Conservation (phyloP, 1,140 invertebrate genomes). For the Charaxes varanes region DNA sequence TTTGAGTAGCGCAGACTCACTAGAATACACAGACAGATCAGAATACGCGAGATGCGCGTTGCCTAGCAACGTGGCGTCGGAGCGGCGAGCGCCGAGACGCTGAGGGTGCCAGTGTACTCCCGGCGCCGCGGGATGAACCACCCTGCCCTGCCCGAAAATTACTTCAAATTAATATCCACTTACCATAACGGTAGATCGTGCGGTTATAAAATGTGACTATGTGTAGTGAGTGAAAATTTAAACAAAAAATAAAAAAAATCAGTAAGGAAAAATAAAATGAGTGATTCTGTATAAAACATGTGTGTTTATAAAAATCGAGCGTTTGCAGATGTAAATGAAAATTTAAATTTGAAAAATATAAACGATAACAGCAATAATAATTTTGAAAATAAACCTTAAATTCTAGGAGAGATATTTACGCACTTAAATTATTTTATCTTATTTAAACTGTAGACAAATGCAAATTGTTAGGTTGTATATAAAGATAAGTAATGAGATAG, state of each 20-base stretch:
- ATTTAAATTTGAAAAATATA: neutral
- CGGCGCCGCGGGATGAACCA: constrained; percentile 25
- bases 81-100: constrained; percentile 37
- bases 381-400: neutral
- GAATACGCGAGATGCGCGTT: constrained; percentile 22
- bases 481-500: constrained; percentile 3
- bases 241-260: no score
- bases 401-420: neutral
- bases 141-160: constrained; percentile 3
- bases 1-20: no score
- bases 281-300: no score
- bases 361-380: neutral
- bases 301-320: no score
- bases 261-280: no score
- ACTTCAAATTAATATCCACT: constrained; percentile 1
- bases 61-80: constrained; percentile 32
- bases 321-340: no score
- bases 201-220: constrained; percentile 1
- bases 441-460: neutral
- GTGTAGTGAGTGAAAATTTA: no score
- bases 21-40: no score
- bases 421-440: neutral
- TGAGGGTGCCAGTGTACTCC: constrained; percentile 38
- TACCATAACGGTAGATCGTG: neutral
- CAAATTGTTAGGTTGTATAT: neutral